A percentile compares a stretch with the other conserved stretches of the same genome.
These are phyloP conservation scores for Urosaurus nigricauda DNA, from an alignment of 2,797 vertebrate genomes.

Conservation along the genomic window DNA sequence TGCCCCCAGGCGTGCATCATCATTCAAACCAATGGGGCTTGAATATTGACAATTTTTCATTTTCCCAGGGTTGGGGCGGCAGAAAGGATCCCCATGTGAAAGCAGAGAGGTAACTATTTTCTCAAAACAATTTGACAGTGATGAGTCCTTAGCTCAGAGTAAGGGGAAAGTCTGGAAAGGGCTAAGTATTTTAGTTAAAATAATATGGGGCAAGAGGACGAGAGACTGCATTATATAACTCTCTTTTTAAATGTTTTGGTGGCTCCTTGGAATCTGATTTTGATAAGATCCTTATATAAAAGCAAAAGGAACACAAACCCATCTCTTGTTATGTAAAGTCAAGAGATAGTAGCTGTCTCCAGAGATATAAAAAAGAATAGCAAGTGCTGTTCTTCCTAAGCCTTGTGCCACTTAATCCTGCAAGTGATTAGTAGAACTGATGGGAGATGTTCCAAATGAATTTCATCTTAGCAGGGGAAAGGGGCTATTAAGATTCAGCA, in stretches of 20 bases:
- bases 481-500: background rate
- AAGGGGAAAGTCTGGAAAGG: conserved; percentile 34
- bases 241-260: conserved; percentile 38
- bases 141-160: conserved; percentile 31
- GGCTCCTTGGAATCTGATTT: conserved; percentile 37
- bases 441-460: conserved; percentile 26
- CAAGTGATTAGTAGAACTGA: background rate
- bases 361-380: background rate
- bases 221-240: conserved; percentile 54
- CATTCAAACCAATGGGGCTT: too few species aligned
- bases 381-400: conserved; percentile 29
- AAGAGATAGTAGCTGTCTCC: conserved; percentile 42
- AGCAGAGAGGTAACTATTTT: too few species aligned
- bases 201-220: conserved; percentile 45
- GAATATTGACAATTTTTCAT: too few species aligned
- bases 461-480: conserved; percentile 38
- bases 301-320: conserved; percentile 52
- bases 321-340: conserved; percentile 50
- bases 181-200: conserved; percentile 47
- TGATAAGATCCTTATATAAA: conserved; percentile 60
- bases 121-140: background rate
- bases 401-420: background rate
- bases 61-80: too few species aligned
- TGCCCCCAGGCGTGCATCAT: too few species aligned
- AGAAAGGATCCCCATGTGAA: too few species aligned